Evolutionary conservation across 2,888 invertebrate species (phyloP), one percentile per base, ranked within the genome.

Genomic region (Zonitis immaculata): DNA sequence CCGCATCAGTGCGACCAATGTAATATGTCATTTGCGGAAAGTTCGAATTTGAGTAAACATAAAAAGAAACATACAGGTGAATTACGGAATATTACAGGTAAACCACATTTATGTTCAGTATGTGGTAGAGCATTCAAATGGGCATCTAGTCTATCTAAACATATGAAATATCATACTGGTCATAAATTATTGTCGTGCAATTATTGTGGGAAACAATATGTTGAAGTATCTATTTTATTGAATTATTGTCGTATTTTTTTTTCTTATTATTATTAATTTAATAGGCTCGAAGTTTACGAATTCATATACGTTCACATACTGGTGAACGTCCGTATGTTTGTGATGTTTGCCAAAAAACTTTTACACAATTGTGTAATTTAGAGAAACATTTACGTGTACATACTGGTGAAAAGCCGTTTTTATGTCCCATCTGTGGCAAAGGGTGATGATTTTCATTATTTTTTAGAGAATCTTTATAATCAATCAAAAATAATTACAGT

Each of bases 121-220:
- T 78, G 78, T 62, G 78, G 79, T 7, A 66, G 77, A 57, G 73
- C 75, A 1, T 79, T 79, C 56, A 79, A 79, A 65, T 79, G 78
- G 77, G 75, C 78, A 2, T 78, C 77, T 1, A 78, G 78, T 58
- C 67, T 79, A 28, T 77, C 77, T 0, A 79, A 79, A 62, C 79
- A 79, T 57, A 78, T 77, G 76, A 79, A 79, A 58, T 77, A 78
- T 61, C 79, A 79, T 59, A 79, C 79, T 1, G 77, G 78, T 3
- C 77, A 77, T 60, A 78, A 78, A 60, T 65, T 79, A 42, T 64
- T 78, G 20, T 69, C 74, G 25, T 79, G 79, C 51, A 71, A 76
- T 49, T 76, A 72, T 62, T 79, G 79, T 58, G 72, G 71, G 25
- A 78, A 78, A 54, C 77, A 77, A 56, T 79, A 78, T 60, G 78